phyloP scores from a whole-genome alignment of 2,888 invertebrate genomes.

The Torymus tubicola region DNA sequence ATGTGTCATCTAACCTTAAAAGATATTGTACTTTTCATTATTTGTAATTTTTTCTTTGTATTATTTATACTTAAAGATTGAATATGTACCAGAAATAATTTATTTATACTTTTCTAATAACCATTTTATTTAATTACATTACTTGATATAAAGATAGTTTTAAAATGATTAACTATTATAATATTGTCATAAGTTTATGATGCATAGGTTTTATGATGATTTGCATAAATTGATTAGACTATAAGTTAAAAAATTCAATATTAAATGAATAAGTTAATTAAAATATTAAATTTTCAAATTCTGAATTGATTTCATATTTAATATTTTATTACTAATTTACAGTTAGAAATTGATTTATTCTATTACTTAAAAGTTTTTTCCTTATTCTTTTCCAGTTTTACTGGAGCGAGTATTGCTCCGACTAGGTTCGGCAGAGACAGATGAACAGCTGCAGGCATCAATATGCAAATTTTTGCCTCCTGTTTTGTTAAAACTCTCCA shows the following conservation, averaged over 20 bases:
- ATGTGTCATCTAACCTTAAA: constrained; percentile 41
- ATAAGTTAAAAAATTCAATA: too few relatives aligned
- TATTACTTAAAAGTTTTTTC: not conserved
- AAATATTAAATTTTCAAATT: not conserved
- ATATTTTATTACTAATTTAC: too few relatives aligned
- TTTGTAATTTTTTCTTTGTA: not conserved
- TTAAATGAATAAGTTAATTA: not conserved
- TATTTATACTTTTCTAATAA: too few relatives aligned
- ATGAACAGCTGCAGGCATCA: constrained; percentile 90
- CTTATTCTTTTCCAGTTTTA: constrained; percentile 80
- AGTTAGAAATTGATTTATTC: not conserved
- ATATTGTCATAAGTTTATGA: not conserved
- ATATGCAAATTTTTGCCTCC: constrained; percentile 91
- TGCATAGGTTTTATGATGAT: not conserved
- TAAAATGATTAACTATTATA: too few relatives aligned
- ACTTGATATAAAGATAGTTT: too few relatives aligned
- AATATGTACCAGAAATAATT: too few relatives aligned
- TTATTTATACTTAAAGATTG: too few relatives aligned
- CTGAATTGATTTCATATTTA: too few relatives aligned
- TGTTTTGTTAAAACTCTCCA: constrained; percentile 92
- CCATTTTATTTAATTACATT: too few relatives aligned
- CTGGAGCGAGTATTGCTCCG: constrained; percentile 93
- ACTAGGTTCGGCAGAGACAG: constrained; percentile 91
- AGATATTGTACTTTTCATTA: not conserved
- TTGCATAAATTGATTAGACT: too few relatives aligned